Base-by-base conservation (phyloP, 53 echinoderm and acorn worm genomes). In the Echinarachnius parma region DNA sequence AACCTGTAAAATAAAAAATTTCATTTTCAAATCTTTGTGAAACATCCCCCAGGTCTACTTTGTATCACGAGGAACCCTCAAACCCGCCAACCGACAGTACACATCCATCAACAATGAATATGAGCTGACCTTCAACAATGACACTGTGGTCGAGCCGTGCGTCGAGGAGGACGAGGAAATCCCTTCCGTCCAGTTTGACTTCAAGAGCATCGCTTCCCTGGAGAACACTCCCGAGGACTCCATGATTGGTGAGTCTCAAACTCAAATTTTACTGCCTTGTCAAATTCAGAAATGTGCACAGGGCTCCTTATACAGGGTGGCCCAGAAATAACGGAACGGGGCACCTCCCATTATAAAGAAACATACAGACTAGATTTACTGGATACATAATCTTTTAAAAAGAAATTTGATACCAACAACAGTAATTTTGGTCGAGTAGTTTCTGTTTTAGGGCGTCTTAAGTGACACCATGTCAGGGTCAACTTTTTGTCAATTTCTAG, bases 21-120 rank as follows among this genome's bases (percentile, higher is more conserved):
- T 52, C 22, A 52, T 52, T 14, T 0, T 23, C 25, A 20, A 28
- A 16, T 54, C 55, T 54, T n/a, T n/a, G n/a, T n/a, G n/a, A n/a
- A n/a, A n/a, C n/a, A n/a, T n/a, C n/a, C n/a, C n/a, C 14, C 76
- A 94, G 94, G 81, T 94, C 0, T 94, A 94, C 79, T 86, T 36
- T 27, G 31, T 94, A 3, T 86, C 89, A 21, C 84, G 84, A 26
- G 83, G 94, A 32, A 75, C 75, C 15, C 53, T 94, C 60, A 94
- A 94, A 82, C 77, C 87, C 1, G 94, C 94, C 55, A 94, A 94
- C 57, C 83, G 80, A 30, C 94, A 94, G 74, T 94, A 86, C 57
- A 90, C 90, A 0, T 94, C 94, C 75, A 94, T 94, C 52, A 77
- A 87, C 75, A 94, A 94, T 61, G 94, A 94, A 36, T 94, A 94